phyloP scores from a whole-genome alignment of 2,888 invertebrate genomes.

The Dermolepida albohirtum region DNA sequence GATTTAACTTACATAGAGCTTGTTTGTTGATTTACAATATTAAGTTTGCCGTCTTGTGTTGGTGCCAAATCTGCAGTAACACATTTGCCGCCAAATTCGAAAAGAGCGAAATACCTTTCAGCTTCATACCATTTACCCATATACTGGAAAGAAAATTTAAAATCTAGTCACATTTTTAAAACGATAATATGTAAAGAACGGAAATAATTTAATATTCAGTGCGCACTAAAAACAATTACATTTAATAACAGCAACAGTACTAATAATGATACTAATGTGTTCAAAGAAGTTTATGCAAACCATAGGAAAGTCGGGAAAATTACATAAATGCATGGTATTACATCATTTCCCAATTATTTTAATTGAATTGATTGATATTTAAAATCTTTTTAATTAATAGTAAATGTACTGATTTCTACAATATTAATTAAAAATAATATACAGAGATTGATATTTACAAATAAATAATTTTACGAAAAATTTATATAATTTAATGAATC shows the following conservation, averaged over 20 bases:
- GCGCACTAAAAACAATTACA: no score
- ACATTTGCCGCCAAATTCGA: slow-evolving; percentile 80
- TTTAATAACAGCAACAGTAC: no score
- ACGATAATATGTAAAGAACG: not conserved
- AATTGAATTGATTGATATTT: slow-evolving; percentile 5
- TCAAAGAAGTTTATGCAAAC: no score
- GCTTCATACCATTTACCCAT: slow-evolving; percentile 84
- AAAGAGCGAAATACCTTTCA: slow-evolving; percentile 80
- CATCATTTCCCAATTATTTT: no score
- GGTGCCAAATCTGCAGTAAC: slow-evolving; percentile 75
- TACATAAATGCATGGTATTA: no score
- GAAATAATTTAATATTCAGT: not conserved
- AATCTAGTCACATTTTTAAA: no score
- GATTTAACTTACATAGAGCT: slow-evolving; percentile 62
- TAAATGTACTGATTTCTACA: not conserved
- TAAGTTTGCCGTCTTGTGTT: slow-evolving; percentile 64
- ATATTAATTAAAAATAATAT: not conserved
- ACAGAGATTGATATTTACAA: no score
- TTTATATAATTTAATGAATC: no score
- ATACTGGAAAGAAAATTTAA: slow-evolving; percentile 41
- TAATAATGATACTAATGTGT: no score
- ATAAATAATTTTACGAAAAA: no score
- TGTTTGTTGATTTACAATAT: slow-evolving; percentile 64
- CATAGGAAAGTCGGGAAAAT: no score
- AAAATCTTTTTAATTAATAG: not conserved